Evolutionary conservation across 2,113 vertebrate genomes (phyloP).

Genomic region (Microtus oregoni): DNA sequence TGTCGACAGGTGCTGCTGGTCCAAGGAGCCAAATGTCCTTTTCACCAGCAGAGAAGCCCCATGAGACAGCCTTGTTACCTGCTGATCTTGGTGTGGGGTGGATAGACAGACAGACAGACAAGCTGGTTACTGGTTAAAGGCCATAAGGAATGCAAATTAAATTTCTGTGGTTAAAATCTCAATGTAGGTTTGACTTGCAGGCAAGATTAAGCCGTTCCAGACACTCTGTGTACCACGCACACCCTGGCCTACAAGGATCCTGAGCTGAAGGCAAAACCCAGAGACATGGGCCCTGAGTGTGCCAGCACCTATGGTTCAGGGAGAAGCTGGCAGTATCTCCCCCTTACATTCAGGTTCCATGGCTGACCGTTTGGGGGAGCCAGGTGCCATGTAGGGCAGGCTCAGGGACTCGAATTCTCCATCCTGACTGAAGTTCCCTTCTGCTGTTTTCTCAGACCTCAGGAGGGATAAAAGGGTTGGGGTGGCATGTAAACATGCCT

Average conservation of each 20-base stretch:
- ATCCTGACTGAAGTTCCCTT: not conserved
- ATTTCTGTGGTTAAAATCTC: constrained; percentile 14
- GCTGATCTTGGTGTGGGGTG: constrained; percentile 19
- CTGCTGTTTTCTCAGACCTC: not conserved
- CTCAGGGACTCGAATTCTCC: not conserved
- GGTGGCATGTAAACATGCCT: not conserved
- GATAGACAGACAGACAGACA: constrained; percentile 77
- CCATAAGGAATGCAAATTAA: constrained; percentile 37
- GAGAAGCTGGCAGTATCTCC: not conserved
- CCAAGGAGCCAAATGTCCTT: not conserved
- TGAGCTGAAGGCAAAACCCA: not conserved
- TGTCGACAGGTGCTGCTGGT: not conserved
- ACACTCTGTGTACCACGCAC: not conserved
- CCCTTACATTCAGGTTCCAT: not conserved
- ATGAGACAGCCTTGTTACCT: not conserved
- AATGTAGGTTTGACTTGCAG: not conserved
- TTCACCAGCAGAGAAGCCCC: constrained; percentile 3
- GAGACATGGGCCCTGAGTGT: not conserved
- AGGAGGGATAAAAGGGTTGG: not conserved
- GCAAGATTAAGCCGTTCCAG: not conserved
- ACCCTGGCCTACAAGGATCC: not conserved
- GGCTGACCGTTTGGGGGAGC: not conserved
- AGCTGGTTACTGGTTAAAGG: constrained; percentile 48
- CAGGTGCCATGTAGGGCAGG: not conserved
- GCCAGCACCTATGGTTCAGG: not conserved